phyloP scores from a whole-genome alignment of 2,888 invertebrate genomes.

The Tupiocoris notatus region DNA sequence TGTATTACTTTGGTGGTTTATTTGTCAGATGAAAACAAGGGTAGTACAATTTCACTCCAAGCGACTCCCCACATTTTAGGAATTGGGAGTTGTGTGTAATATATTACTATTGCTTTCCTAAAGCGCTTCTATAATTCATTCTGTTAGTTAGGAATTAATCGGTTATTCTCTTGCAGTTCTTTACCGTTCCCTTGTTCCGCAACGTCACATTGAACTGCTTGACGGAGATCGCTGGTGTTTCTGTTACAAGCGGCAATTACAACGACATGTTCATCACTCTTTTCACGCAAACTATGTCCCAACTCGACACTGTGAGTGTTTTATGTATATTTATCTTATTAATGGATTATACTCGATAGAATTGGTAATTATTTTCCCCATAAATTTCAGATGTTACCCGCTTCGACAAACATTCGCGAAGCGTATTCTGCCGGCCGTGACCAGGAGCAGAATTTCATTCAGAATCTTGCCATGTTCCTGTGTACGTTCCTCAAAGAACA shows the following conservation, averaged over 20 bases:
- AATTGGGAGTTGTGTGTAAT: no score
- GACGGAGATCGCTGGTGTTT: conserved; percentile 95
- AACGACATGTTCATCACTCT: conserved; percentile 88
- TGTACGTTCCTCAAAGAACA: conserved; percentile 97
- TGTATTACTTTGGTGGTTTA: no score
- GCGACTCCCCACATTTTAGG: no score
- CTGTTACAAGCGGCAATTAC: conserved; percentile 83
- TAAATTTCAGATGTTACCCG: conserved; percentile 79
- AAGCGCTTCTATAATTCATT: no score
- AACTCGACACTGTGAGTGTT: conserved; percentile 69
- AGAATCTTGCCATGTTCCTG: conserved; percentile 94
- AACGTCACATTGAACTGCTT: conserved; percentile 98
- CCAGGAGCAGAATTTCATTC: conserved; percentile 98
- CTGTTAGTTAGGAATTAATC: no score
- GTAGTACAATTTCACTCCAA: no score
- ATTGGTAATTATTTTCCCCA: background rate
- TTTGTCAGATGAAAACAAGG: no score
- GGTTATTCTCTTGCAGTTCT: conserved; percentile 63
- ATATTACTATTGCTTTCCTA: no score
- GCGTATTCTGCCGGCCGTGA: conserved; percentile 93
- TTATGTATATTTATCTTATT: no score
- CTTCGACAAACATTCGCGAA: conserved; percentile 86
- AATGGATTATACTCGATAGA: no score
- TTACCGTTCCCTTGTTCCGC: conserved; percentile 95
- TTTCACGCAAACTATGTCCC: conserved; percentile 88